phyloP scores from a whole-genome alignment of 1,140 invertebrate species.

The Pomacea maculata region DNA sequence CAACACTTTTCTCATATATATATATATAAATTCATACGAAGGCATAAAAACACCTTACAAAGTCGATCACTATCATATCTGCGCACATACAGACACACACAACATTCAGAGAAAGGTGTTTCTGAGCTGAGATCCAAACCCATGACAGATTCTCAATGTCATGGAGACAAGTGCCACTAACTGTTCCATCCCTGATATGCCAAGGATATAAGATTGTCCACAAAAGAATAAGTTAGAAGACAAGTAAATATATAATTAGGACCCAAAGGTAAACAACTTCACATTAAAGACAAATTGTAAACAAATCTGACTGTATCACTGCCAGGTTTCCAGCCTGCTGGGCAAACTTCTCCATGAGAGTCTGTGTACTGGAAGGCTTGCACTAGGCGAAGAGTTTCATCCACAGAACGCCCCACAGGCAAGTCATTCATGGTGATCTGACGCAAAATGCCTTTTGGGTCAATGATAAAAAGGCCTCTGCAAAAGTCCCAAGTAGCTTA shows the following conservation, averaged over 20 bases:
- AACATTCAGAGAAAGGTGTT: too few relatives aligned
- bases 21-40: too few relatives aligned
- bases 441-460: constrained; percentile 72
- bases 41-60: too few relatives aligned
- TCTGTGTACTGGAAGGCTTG: constrained; percentile 95
- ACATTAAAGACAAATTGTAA: not conserved
- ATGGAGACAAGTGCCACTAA: too few relatives aligned
- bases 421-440: constrained; percentile 80
- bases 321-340: constrained; percentile 73
- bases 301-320: constrained; percentile 71
- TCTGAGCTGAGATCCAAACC: too few relatives aligned
- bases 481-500: constrained; percentile 21
- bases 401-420: constrained; percentile 69
- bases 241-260: not conserved
- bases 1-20: too few relatives aligned
- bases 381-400: constrained; percentile 88
- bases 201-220: too few relatives aligned
- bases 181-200: too few relatives aligned
- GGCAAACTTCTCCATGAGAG: constrained; percentile 82
- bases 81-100: too few relatives aligned
- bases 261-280: not conserved
- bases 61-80: too few relatives aligned
- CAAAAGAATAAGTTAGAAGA: not conserved
- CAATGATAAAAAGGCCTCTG: constrained; percentile 78
- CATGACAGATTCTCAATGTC: too few relatives aligned